These are phyloP conservation scores for Nibea albiflora DNA, from an alignment of 2,113 vertebrate genomes.

Conservation along the genomic window DNA sequence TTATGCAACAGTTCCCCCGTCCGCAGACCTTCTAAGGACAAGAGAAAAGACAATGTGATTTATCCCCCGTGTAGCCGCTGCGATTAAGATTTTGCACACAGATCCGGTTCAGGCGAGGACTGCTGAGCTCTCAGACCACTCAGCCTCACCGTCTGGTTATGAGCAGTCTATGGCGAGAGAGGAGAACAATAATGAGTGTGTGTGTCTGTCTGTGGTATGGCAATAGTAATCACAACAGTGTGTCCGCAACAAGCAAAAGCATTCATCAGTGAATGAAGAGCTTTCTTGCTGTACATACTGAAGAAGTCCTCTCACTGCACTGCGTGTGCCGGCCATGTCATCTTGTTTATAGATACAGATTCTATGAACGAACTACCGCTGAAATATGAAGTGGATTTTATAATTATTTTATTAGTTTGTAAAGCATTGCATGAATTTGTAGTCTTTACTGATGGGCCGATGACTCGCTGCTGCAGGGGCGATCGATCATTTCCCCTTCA, in stretches of 20 bases:
- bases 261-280: not conserved
- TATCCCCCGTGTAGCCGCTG: slow-evolving; percentile 31
- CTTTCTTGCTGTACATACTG: not conserved
- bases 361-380: not conserved
- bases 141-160: slow-evolving; percentile 6
- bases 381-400: not conserved
- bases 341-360: not conserved
- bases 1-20: slow-evolving; percentile 19
- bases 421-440: not conserved
- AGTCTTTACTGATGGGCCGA: not conserved
- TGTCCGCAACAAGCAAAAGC: not conserved
- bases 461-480: not conserved
- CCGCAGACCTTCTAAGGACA: slow-evolving; percentile 76
- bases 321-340: not conserved
- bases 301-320: not conserved
- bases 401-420: not conserved
- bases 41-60: slow-evolving; percentile 53
- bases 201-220: not conserved
- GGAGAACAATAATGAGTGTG: not conserved
- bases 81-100: slow-evolving; percentile 29
- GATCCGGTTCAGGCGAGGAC: slow-evolving; percentile 16
- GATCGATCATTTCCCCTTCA: too few species aligned
- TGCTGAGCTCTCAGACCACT: slow-evolving; percentile 23
- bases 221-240: not conserved
- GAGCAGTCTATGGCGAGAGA: not conserved